These are phyloP conservation scores for Lomographa bimaculata DNA, from an alignment of 2,888 invertebrate species.

Conservation along the genomic window DNA sequence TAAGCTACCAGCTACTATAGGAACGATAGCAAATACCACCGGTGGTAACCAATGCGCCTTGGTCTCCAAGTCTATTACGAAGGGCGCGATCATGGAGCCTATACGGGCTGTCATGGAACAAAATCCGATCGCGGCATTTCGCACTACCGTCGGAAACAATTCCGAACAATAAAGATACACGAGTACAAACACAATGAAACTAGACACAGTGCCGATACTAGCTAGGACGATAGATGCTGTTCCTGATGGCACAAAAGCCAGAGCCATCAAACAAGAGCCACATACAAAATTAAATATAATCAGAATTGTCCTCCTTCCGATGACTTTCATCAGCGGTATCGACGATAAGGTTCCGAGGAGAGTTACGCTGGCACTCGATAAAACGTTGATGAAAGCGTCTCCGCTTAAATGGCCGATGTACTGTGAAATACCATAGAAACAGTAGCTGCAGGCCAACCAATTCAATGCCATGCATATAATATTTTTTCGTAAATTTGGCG, in stretches of 20 bases:
- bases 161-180: constrained; percentile 93
- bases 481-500: constrained; percentile 87
- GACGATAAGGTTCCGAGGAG: constrained; percentile 83
- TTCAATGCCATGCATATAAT: constrained; percentile 88
- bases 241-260: constrained; percentile 79
- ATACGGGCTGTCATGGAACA: constrained; percentile 90
- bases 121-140: constrained; percentile 90
- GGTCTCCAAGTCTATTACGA: constrained; percentile 71
- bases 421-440: constrained; percentile 90
- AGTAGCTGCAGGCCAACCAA: constrained; percentile 90
- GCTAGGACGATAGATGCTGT: constrained; percentile 83
- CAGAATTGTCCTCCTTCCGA: constrained; percentile 87
- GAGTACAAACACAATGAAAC: constrained; percentile 93
- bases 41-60: constrained; percentile 19
- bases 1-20: constrained; percentile 81
- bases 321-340: constrained; percentile 85
- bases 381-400: constrained; percentile 91
- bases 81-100: constrained; percentile 90
- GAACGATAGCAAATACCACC: constrained; percentile 49
- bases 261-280: constrained; percentile 83
- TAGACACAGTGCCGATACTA: constrained; percentile 89
- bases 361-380: constrained; percentile 87
- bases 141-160: constrained; percentile 90
- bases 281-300: constrained; percentile 85
- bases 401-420: constrained; percentile 90